Percentiles rank a stretch among this genome's conserved stretches.
These are phyloP conservation scores for Dryobates pubescens DNA, from an alignment of 2,797 vertebrate genomes.

Conservation along the genomic window DNA sequence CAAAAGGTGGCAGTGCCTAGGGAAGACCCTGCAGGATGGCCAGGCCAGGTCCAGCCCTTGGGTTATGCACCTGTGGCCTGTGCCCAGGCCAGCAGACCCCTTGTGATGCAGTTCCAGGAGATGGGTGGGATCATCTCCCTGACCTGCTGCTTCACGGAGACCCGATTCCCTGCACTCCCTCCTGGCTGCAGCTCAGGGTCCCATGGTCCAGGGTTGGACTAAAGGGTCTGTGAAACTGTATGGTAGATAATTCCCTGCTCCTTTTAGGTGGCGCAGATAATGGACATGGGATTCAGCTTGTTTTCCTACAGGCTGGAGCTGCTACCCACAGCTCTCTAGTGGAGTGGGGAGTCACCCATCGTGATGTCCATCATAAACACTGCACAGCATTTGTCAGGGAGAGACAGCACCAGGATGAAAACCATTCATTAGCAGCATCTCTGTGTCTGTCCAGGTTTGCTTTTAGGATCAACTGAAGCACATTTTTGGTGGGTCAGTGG, in stretches of 20 bases:
- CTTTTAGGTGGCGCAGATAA: background rate
- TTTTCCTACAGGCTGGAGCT: background rate
- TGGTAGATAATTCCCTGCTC: background rate
- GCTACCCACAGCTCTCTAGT: background rate
- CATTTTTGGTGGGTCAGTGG: background rate
- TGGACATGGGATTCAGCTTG: background rate
- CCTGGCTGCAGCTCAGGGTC: accelerated
- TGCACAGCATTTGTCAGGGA: background rate
- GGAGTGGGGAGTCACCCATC: accelerated
- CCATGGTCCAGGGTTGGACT: background rate
- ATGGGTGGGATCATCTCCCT: background rate
- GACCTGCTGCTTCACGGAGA: accelerated
- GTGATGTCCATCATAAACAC: background rate
- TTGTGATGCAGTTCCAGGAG: accelerated
- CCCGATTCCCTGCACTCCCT: accelerated
- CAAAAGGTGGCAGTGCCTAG: background rate
- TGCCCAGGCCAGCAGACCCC: background rate
- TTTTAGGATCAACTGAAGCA: background rate
- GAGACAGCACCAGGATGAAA: background rate
- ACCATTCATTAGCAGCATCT: background rate
- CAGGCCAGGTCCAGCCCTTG: background rate
- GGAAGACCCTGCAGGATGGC: background rate
- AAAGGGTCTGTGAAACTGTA: background rate
- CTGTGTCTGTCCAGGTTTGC: background rate
- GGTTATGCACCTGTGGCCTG: accelerated